phyloP scores from a whole-genome alignment of 2,888 invertebrate species.

The Acronicta leporina region DNA sequence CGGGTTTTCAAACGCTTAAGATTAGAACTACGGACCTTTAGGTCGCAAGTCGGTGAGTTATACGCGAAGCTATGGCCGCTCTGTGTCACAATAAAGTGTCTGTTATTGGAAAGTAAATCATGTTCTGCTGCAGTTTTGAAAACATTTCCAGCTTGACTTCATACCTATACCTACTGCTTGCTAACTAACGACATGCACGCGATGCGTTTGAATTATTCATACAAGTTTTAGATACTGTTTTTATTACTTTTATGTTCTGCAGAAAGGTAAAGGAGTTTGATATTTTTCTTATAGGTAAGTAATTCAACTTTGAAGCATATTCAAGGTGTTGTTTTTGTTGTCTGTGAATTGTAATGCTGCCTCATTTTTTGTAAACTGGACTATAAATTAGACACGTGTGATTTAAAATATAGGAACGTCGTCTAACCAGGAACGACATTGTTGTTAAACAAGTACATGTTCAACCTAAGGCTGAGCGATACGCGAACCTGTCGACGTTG shows the following conservation, averaged over 20 bases:
- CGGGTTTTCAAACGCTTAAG: conserved; percentile 14
- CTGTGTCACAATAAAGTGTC: conserved; percentile 49
- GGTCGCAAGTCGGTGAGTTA: conserved; percentile 28
- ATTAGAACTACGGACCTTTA: conserved; percentile 24
- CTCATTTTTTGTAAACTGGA: neutral
- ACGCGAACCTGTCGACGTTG: too few species aligned
- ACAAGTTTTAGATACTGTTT: conserved; percentile 61
- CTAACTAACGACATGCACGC: conserved; percentile 66
- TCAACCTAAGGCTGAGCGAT: too few species aligned
- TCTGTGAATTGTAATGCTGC: neutral
- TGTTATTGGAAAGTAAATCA: conserved; percentile 60
- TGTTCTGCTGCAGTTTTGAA: conserved; percentile 65
- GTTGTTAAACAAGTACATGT: too few species aligned
- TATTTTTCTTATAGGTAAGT: conserved; percentile 14
- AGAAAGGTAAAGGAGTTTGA: conserved; percentile 29
- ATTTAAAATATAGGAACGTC: too few species aligned
- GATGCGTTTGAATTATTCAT: conserved; percentile 70
- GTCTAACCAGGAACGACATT: too few species aligned
- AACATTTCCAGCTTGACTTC: conserved; percentile 62
- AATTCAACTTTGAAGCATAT: conserved; percentile 1
- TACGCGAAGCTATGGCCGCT: conserved; percentile 27
- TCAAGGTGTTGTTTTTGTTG: neutral
- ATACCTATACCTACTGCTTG: conserved; percentile 44
- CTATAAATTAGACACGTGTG: too few species aligned
- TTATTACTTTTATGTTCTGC: conserved; percentile 46